Evolutionary conservation across 1,140 invertebrate genomes (phyloP).

Genomic region (Aphelenchoides besseyi): DNA sequence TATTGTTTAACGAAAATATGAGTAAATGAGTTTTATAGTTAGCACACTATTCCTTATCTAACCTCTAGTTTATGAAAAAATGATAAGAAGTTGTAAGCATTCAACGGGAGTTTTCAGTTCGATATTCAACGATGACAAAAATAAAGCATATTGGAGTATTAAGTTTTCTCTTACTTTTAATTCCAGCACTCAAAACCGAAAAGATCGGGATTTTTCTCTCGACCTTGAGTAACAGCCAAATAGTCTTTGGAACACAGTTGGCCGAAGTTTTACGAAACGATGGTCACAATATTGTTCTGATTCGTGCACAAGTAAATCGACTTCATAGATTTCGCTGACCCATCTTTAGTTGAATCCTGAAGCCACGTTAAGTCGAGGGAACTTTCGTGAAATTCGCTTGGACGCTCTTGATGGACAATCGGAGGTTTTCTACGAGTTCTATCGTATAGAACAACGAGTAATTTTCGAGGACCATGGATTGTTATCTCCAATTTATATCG

Average conservation of each 20-base stretch:
- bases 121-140: background rate
- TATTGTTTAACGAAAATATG: background rate
- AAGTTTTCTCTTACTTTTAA: background rate
- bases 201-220: constrained; percentile 20
- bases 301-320: constrained; percentile 10
- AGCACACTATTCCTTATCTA: background rate
- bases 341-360: constrained; percentile 17
- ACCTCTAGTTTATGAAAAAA: background rate
- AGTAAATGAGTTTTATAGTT: background rate
- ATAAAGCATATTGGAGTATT: background rate
- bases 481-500: background rate
- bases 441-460: constrained; percentile 1
- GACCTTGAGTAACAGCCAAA: constrained; percentile 17
- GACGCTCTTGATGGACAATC: constrained; percentile 1
- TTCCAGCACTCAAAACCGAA: background rate
- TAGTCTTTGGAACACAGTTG: constrained; percentile 8
- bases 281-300: constrained; percentile 4
- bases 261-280: constrained; percentile 4
- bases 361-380: background rate
- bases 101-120: background rate
- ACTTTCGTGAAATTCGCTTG: constrained; percentile 15
- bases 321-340: too few relatives aligned
- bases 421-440: constrained; percentile 12
- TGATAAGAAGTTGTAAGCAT: background rate
- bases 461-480: background rate